These are phyloP conservation scores for Meiosimyza platycephala DNA, from an alignment of 2,888 invertebrate genomes.

Conservation along the genomic window DNA sequence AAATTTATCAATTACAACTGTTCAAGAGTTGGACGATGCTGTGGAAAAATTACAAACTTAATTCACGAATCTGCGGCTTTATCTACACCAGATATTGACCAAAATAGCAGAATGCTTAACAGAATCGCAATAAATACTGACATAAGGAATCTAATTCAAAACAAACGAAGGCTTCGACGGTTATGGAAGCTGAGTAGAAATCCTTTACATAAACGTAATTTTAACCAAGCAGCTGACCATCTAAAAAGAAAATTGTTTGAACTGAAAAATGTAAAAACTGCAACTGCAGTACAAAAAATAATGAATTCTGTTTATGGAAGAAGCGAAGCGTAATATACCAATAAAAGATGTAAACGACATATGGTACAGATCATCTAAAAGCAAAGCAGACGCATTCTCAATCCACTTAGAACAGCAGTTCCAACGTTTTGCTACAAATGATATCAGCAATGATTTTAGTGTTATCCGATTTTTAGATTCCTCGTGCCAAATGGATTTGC, in stretches of 20 bases:
- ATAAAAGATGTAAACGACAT: not conserved
- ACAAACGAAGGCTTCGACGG: not conserved
- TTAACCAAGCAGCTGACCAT: not conserved
- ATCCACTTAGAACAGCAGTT: not conserved
- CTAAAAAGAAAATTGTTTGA: not conserved
- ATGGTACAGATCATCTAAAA: not conserved
- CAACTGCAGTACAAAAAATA: not conserved
- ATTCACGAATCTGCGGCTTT: slow-evolving; percentile 21
- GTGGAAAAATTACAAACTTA: slow-evolving; percentile 30
- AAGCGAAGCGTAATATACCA: not conserved
- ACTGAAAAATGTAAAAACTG: not conserved
- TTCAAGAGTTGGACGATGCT: slow-evolving; percentile 22
- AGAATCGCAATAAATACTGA: not conserved
- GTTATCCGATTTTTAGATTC: too few relatives aligned
- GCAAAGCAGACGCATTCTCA: not conserved
- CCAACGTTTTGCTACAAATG: not conserved
- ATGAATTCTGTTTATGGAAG: not conserved
- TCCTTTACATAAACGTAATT: not conserved
- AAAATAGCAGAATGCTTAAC: not conserved
- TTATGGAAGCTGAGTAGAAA: slow-evolving; percentile 10
- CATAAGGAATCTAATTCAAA: slow-evolving; percentile 18
- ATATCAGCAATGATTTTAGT: not conserved
- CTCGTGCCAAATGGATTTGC: slow-evolving; percentile 7
- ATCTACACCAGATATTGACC: slow-evolving; percentile 22
- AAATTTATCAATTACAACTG: slow-evolving; percentile 13